These are phyloP conservation scores for Drosophila pachea DNA, from an alignment of 1,140 invertebrate genomes.

Conservation along the genomic window DNA sequence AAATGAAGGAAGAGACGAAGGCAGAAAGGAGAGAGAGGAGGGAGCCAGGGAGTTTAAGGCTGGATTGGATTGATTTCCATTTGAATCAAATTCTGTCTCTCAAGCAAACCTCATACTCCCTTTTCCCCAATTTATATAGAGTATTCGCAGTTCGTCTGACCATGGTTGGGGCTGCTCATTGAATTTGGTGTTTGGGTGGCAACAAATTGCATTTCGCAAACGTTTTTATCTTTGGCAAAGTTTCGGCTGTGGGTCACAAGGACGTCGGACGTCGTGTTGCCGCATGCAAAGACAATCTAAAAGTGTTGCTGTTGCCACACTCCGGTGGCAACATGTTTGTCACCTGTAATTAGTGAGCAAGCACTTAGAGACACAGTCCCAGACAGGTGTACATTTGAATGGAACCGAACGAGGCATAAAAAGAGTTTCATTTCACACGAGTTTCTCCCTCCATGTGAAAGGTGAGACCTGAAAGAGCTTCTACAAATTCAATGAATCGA, in stretches of 20 bases:
- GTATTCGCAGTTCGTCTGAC: constrained; percentile 20
- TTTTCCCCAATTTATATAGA: constrained; percentile 5
- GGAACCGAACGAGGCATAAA: not conserved
- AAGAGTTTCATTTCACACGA: not conserved
- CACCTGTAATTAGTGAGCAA: constrained; percentile 61
- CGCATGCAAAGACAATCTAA: constrained; percentile 58
- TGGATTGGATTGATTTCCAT: too few relatives aligned
- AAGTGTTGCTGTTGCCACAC: constrained; percentile 29
- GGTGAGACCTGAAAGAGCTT: too few relatives aligned
- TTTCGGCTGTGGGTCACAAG: constrained; percentile 56
- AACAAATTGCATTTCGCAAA: constrained; percentile 45
- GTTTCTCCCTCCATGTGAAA: too few relatives aligned
- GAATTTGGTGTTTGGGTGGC: constrained; percentile 22
- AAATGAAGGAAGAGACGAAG: not conserved
- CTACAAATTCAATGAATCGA: too few relatives aligned
- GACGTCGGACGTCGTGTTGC: constrained; percentile 26
- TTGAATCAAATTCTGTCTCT: too few relatives aligned
- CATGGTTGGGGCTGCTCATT: constrained; percentile 18
- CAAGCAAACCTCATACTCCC: not conserved
- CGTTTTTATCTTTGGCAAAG: constrained; percentile 30
- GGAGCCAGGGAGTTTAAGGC: too few relatives aligned
- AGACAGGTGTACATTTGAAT: not conserved
- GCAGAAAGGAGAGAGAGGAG: too few relatives aligned
- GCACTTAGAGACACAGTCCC: constrained; percentile 22
- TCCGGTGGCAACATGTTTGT: constrained; percentile 38